phyloP scores from a whole-genome alignment of 2,888 invertebrate species.

The Endomychus coccineus region DNA sequence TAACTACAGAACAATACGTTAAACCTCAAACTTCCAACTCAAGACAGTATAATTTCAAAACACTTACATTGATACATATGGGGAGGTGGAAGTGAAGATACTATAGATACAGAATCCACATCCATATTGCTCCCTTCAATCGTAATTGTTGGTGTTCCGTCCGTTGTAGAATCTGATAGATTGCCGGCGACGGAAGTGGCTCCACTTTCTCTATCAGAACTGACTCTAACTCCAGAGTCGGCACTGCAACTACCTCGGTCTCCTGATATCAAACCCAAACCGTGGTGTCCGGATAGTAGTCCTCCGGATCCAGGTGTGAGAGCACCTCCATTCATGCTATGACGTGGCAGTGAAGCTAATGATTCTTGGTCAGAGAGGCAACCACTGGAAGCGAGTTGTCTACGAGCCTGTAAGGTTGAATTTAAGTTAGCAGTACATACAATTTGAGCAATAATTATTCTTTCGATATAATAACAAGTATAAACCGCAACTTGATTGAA shows the following conservation, averaged over 20 bases:
- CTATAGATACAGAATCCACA: constrained; percentile 62
- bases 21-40: no score
- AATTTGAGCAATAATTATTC: no score
- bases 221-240: constrained; percentile 77
- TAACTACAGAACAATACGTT: no score
- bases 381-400: constrained; percentile 68
- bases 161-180: constrained; percentile 70
- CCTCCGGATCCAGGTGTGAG: constrained; percentile 54
- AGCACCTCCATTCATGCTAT: constrained; percentile 54
- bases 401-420: constrained; percentile 60
- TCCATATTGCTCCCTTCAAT: constrained; percentile 56
- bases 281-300: constrained; percentile 46
- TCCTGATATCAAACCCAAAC: constrained; percentile 47
- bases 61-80: constrained; percentile 69
- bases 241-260: constrained; percentile 81
- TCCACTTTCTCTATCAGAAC: constrained; percentile 73
- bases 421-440: no score
- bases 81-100: constrained; percentile 58
- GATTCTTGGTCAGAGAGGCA: constrained; percentile 78
- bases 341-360: constrained; percentile 60
- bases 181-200: constrained; percentile 79
- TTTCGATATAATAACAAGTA: no score
- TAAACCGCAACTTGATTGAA: no score
- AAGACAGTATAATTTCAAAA: no score
- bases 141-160: constrained; percentile 58